These are phyloP conservation scores for Nylanderia fulva DNA, from an alignment of 1,140 invertebrate genomes.

Conservation along the genomic window DNA sequence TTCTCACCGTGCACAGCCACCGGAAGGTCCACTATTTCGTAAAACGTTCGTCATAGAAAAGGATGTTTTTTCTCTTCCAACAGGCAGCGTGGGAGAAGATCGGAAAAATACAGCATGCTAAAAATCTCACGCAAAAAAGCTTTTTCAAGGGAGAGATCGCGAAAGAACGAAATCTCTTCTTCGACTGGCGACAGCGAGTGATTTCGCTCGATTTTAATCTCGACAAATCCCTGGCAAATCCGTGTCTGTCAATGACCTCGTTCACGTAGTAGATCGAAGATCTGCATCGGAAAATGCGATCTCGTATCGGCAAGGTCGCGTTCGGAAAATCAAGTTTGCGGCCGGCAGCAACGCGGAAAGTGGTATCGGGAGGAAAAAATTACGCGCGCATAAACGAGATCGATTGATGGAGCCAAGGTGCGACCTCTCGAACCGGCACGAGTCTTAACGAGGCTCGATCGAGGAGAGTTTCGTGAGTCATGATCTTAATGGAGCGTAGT, in stretches of 20 bases:
- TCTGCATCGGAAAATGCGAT: constrained; percentile 7
- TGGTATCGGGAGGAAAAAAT: neutral
- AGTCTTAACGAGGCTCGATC: neutral
- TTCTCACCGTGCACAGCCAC: too few species aligned
- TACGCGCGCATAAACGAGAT: neutral
- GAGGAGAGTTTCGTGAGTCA: constrained; percentile 7
- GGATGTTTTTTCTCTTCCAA: neutral
- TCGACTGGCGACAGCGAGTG: too few species aligned
- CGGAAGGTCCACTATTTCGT: neutral
- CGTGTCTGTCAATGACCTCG: constrained; percentile 28
- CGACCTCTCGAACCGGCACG: neutral
- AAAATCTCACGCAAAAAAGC: constrained; percentile 18
- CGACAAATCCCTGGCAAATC: constrained; percentile 34
- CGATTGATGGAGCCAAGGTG: neutral
- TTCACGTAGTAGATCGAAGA: too few species aligned
- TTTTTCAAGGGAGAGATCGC: neutral
- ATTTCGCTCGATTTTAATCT: constrained; percentile 47
- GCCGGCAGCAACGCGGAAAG: neutral
- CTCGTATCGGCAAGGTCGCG: constrained; percentile 15
- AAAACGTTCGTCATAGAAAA: neutral
- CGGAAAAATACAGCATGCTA: neutral
- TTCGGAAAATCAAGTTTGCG: constrained; percentile 53
- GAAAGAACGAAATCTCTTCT: neutral
- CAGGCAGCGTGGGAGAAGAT: neutral
- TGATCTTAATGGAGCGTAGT: constrained; percentile 35